Evolutionary conservation across 2,113 vertebrate genomes (phyloP).

Genomic region (Halcyon malimbica): DNA sequence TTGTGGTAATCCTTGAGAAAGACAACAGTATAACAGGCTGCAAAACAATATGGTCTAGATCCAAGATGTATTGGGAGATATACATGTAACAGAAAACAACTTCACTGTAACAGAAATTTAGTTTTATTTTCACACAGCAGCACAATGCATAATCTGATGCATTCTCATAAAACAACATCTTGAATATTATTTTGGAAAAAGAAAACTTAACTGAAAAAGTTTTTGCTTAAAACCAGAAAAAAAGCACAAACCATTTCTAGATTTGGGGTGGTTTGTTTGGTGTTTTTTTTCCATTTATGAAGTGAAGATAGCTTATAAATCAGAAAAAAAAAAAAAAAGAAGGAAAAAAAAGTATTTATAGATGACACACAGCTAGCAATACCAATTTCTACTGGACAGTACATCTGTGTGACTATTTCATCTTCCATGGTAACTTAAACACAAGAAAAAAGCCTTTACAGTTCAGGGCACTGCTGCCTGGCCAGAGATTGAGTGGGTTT

Average conservation of each 20-base stretch:
- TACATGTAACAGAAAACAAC: background rate
- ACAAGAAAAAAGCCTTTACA: constrained; percentile 86
- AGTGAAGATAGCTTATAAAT: constrained; percentile 80
- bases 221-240: background rate
- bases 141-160: background rate
- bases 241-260: background rate
- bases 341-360: constrained; percentile 72
- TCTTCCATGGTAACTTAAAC: constrained; percentile 95
- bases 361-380: constrained; percentile 80
- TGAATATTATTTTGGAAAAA: background rate
- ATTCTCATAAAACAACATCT: background rate
- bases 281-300: constrained; percentile 68
- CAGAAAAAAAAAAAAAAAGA: constrained; percentile 47
- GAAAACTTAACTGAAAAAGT: background rate
- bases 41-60: background rate
- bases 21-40: background rate
- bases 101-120: background rate
- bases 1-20: constrained; percentile 9
- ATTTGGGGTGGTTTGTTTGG: background rate
- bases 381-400: constrained; percentile 72
- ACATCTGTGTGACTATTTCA: constrained; percentile 83
- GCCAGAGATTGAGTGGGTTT: constrained; percentile 76
- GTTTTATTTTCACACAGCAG: background rate
- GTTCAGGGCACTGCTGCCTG: constrained; percentile 75
- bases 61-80: background rate